A percentile compares a stretch with the other conserved stretches of the same genome.
Evolutionary conservation across 2,888 invertebrate species (phyloP).

Genomic region (Endotricha flammealis): DNA sequence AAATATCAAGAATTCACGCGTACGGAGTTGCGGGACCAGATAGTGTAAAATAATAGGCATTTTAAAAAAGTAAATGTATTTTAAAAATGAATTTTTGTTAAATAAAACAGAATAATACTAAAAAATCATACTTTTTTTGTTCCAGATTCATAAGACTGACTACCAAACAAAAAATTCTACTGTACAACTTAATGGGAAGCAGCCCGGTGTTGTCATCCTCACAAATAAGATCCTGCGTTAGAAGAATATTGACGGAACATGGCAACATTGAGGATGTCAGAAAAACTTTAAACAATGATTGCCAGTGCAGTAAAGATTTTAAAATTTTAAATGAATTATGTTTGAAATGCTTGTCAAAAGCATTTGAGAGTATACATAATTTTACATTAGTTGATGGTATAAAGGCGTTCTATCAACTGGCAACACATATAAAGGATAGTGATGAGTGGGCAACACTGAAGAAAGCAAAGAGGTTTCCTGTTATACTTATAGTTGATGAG

Average conservation of each 20-base stretch:
- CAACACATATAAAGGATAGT: constrained; percentile 47
- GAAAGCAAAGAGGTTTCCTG: constrained; percentile 74
- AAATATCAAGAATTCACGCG: too few species aligned
- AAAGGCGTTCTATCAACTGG: constrained; percentile 57
- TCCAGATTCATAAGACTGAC: constrained; percentile 55
- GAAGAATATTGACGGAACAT: constrained; percentile 58
- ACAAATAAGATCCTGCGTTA: constrained; percentile 54
- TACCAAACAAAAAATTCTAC: constrained; percentile 50
- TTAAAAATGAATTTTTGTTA: too few species aligned
- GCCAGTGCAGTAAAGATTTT: constrained; percentile 49
- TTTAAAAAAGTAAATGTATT: too few species aligned
- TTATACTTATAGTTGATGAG: constrained; percentile 84
- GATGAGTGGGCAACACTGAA: constrained; percentile 55
- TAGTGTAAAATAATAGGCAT: too few species aligned
- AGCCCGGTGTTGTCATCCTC: constrained; percentile 43
- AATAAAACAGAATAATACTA: too few species aligned
- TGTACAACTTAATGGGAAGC: constrained; percentile 61
- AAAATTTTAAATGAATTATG: constrained; percentile 46
- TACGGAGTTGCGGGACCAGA: too few species aligned
- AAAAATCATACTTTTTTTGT: constrained; percentile 12
- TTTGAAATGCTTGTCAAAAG: constrained; percentile 51
- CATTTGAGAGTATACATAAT: constrained; percentile 52
- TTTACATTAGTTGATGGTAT: constrained; percentile 59
- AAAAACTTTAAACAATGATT: constrained; percentile 31
- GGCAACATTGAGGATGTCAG: constrained; percentile 47